Conservation (phyloP, 2,888 invertebrate species). For the Strigamia crassipes region DNA sequence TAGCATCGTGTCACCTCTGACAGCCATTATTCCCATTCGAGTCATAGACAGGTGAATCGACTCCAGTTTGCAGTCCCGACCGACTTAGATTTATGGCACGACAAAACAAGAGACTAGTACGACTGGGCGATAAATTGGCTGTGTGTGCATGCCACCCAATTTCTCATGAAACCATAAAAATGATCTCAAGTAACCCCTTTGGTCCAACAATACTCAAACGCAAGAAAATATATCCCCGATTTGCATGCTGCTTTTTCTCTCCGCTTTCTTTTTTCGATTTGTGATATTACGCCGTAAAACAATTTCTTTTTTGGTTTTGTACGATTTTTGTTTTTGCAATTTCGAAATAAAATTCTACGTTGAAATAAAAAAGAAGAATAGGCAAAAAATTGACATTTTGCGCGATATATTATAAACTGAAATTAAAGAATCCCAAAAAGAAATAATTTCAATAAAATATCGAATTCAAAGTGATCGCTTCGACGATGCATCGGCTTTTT, state of each 20-base stretch:
- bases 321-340: too few species aligned
- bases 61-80: conserved; percentile 5
- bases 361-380: neutral
- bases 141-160: conserved; percentile 31
- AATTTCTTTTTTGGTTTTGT: neutral
- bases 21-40: conserved; percentile 26
- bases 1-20: conserved; percentile 35
- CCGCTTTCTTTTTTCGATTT: neutral
- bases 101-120: conserved; percentile 5
- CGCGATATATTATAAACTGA: neutral
- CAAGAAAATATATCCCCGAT: neutral
- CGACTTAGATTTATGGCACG: conserved; percentile 27
- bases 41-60: conserved; percentile 36
- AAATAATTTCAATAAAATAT: neutral
- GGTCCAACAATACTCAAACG: conserved; percentile 19
- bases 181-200: conserved; percentile 6
- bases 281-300: neutral
- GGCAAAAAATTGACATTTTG: neutral
- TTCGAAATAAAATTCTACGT: neutral
- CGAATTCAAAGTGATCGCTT: conserved; percentile 10
- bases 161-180: conserved; percentile 29
- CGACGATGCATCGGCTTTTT: neutral
- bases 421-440: neutral
- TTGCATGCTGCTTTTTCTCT: neutral
- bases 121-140: conserved; percentile 32